Percentiles rank a stretch among this genome's conserved stretches.
phyloP scores from a whole-genome alignment of 2,113 vertebrate genomes.

The Aspiorhynchus laticeps region DNA sequence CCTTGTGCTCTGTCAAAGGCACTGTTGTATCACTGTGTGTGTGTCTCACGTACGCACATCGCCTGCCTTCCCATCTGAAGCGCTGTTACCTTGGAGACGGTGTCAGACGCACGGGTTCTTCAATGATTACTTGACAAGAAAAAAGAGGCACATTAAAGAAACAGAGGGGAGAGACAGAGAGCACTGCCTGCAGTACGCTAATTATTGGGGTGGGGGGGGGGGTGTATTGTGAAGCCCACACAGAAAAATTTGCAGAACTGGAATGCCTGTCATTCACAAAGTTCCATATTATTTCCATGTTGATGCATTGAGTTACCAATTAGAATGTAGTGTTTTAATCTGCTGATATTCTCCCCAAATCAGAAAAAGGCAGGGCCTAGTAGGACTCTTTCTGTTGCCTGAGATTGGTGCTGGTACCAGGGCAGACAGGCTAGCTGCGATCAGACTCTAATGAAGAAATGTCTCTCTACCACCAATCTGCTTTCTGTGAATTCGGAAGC shows the following conservation, averaged over 20 bases:
- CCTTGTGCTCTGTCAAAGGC: conserved; percentile 46
- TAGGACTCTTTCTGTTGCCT: background rate
- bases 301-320: background rate
- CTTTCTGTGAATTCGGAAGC: background rate
- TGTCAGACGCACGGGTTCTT: conserved; percentile 81
- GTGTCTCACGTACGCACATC: conserved; percentile 71
- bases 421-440: background rate
- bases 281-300: conserved; percentile 1
- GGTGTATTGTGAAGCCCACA: background rate
- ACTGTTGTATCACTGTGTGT: conserved; percentile 44
- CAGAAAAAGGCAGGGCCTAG: background rate
- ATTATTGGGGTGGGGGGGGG: conserved; percentile 26
- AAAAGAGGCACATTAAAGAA: conserved; percentile 73
- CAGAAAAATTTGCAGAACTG: conserved; percentile 7
- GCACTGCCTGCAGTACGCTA: conserved; percentile 47
- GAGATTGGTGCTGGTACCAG: background rate
- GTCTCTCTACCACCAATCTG: background rate
- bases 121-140: conserved; percentile 83
- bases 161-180: conserved; percentile 31
- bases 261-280: conserved; percentile 7
- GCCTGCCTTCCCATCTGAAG: conserved; percentile 77
- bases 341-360: background rate
- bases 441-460: background rate
- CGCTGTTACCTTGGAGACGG: conserved; percentile 78
- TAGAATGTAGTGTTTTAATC: background rate